Base-by-base conservation (phyloP, 2,888 invertebrate species). In the Saturnia japonica region DNA sequence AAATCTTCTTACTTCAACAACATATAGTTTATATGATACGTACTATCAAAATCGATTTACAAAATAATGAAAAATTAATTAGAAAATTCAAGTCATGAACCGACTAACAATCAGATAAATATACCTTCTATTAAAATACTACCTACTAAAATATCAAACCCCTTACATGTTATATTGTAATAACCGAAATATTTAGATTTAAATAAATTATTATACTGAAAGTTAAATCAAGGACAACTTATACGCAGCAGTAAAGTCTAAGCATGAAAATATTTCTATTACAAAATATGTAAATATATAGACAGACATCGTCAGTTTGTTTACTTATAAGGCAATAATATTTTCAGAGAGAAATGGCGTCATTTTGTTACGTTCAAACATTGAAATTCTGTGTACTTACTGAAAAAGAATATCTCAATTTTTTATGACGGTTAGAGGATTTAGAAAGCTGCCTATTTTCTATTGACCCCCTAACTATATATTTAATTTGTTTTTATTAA, bases 311-410 rank as follows among this genome's bases (percentile, higher is more conserved):
- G 64, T 40, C 16, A 40, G n/a, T 64, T 64, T 64, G 2, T 40
- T 64, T 40, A 40, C 9, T 7, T n/a, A 40, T n/a, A n/a, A 40
- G 3, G 40, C 14, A 16, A 14, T 4, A 62, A 62, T 62, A 62
- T 64, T 64, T 64, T 64, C 40, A 40, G 40, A 64, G 64, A n/a
- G 19, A 40, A 16, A 40, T 64, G 14, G 40, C 40, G 40, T 64
- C 40, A 19, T 64, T 64, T 40, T 40, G 64, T 64, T 64, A 64
- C 40, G n/a, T 40, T 40, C 64, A 40, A 64, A 40, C 40, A 64
- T 64, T 40, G 40, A 6, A 64, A 22, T 64, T 64, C 64, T 40
- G 16, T 40, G 40, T 40, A 64, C 40, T n/a, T 19, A 40, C 40
- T 3, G 16, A 64, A 64, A 64, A 40, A 64, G 9, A 40, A 40